Conservation (phyloP, 2,113 vertebrate species). For the Silurus meridionalis region DNA sequence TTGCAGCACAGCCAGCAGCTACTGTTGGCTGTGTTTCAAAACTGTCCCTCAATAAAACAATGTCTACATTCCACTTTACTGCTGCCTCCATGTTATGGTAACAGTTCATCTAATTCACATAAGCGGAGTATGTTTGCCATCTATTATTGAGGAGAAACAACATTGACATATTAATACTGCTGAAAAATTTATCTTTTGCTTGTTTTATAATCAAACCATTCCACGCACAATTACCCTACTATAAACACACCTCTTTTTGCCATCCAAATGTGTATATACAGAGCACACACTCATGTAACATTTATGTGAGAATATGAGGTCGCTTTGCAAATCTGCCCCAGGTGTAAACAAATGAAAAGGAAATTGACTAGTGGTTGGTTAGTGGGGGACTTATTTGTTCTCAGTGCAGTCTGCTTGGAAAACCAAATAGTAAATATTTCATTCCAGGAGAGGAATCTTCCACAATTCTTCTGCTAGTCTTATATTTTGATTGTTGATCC, state of each 20-base stretch:
- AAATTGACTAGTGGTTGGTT: conserved; percentile 9
- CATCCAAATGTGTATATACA: conserved; percentile 39
- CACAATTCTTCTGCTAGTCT: neutral
- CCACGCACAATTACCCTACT: neutral
- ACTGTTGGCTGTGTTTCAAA: neutral
- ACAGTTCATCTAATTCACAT: neutral
- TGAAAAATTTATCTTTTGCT: conserved; percentile 4
- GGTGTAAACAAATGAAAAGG: conserved; percentile 35
- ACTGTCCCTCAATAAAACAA: neutral
- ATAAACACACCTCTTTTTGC: conserved; percentile 32
- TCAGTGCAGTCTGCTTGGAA: conserved; percentile 18
- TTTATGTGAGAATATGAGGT: conserved; percentile 26
- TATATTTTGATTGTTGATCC: conserved; percentile 1
- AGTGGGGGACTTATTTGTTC: conserved; percentile 9
- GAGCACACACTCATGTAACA: conserved; percentile 15
- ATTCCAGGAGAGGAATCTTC: conserved; percentile 2
- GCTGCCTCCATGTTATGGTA: neutral
- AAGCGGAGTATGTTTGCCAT: neutral
- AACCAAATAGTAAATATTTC: conserved; percentile 16
- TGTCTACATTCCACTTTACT: conserved; percentile 11
- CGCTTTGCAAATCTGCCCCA: conserved; percentile 29
- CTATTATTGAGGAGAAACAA: conserved; percentile 18
- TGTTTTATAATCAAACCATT: neutral
- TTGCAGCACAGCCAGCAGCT: neutral
- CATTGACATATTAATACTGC: conserved; percentile 4